Evolutionary conservation across 2,113 vertebrate genomes (phyloP), one percentile per base, ranked within the genome.

Genomic region (Phocoena phocoena): DNA sequence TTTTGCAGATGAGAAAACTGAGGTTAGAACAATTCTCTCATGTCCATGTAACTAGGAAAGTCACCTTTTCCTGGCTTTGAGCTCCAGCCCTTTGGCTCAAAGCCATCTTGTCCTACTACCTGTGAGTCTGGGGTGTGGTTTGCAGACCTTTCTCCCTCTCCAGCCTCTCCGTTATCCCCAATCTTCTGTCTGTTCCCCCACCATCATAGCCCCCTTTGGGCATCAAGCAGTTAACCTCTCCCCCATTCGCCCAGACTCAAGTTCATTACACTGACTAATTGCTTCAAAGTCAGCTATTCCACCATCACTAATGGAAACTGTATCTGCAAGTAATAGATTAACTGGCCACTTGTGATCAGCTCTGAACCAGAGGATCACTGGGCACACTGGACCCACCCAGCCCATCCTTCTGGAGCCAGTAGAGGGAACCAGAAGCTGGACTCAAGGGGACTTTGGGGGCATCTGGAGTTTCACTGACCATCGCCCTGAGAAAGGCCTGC

Each of bases 251-350:
- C 97, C 85, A 97, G 77, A 20, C 86, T 97, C 26, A 86, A 97
- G 96, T 98, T 98, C 97, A 97, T 98, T 98, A 97, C 53, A 31
- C 97, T 58, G 55, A 96, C 97, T 98, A 98, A 98, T 98, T 98
- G 97, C 97, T 95, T 96, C 67, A 96, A 95, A 98, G 98, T n/a
- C 97, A 8, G 96, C 26, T 95, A 90, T 96, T 95, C 95, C 55
- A 96, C 96, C 60, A 92, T 89, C 44, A 60, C 96, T 98, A 89
- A 96, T 95, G 97, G 97, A 89, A 97, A 97, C 96, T 1, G 65
- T 90, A 82, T 95, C 95, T 96, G 88, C 33, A 1, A 92, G 96
- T 91, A 60, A 98, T 33, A 95, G 98, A 96, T 97, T 96, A 97
- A 90, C 71, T 65, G 86, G 94, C 92, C 23, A 0, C 97, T 11